Conservation (phyloP, 2,113 vertebrate genomes). For the Oncorhynchus clarkii region DNA sequence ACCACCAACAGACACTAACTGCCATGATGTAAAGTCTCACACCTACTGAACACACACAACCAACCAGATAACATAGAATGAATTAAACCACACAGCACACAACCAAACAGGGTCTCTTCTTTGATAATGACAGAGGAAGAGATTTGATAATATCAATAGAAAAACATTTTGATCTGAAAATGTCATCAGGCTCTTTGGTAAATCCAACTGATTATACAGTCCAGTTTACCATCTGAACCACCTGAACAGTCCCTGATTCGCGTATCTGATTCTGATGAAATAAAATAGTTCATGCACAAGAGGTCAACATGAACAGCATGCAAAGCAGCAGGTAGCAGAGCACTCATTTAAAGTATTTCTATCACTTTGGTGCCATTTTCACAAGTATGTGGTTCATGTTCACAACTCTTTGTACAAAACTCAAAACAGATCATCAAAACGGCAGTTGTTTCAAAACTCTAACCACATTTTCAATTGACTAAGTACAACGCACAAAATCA, state of each 20-base stretch:
- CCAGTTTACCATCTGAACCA: not conserved
- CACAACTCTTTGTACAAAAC: too few species aligned
- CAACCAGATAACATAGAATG: too few species aligned
- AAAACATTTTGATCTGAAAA: not conserved
- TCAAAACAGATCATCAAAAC: too few species aligned
- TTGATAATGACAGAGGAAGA: not conserved
- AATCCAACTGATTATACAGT: not conserved
- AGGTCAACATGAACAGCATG: conserved; percentile 28
- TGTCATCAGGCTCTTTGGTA: not conserved
- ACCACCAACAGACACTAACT: not conserved
- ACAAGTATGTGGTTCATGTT: too few species aligned
- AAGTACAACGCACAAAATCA: too few species aligned
- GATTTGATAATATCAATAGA: not conserved
- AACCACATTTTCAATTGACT: too few species aligned
- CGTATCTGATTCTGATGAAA: not conserved
- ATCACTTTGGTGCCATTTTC: too few species aligned
- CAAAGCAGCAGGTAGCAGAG: conserved; percentile 12
- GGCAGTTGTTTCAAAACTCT: too few species aligned
- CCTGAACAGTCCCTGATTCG: not conserved
- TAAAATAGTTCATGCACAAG: conserved; percentile 12
- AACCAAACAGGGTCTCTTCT: not conserved
- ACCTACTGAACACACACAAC: too few species aligned
- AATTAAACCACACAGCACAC: too few species aligned
- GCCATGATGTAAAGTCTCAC: too few species aligned
- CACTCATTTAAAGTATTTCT: conserved; percentile 2